Conservation (phyloP, 2,797 vertebrate genomes). For the Hozukius guyotensis region DNA sequence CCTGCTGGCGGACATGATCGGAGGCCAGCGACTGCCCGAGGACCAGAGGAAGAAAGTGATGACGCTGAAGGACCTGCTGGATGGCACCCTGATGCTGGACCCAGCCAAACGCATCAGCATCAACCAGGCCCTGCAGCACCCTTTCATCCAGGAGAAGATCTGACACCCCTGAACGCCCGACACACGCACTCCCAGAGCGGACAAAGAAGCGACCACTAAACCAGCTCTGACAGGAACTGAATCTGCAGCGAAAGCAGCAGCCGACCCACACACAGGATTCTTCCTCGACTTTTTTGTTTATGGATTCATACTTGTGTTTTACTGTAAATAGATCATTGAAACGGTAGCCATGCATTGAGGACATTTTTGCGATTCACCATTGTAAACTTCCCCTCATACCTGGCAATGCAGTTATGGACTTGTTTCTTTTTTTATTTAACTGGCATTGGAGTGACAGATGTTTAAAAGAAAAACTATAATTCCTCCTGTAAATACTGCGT, state of each 20-base stretch:
- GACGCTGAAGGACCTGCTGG: conserved; percentile 98
- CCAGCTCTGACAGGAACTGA: conserved; percentile 51
- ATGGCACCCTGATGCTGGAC: conserved; percentile 98
- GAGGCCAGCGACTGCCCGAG: conserved; percentile 97
- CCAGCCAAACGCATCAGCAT: conserved; percentile 99
- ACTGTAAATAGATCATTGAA: conserved; percentile 82
- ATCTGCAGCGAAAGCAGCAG: conserved; percentile 60
- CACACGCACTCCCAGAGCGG: conserved; percentile 45
- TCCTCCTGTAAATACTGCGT: conserved; percentile 76
- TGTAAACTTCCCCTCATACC: conserved; percentile 50
- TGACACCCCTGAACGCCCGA: conserved; percentile 71
- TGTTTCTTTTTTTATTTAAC: conserved; percentile 67
- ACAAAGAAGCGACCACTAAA: conserved; percentile 61
- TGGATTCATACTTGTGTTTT: conserved; percentile 69
- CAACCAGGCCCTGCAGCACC: conserved; percentile 99
- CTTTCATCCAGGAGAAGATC: conserved; percentile 99
- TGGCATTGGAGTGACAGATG: conserved; percentile 63
- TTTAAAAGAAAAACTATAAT: conserved; percentile 63
- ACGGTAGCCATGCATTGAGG: conserved; percentile 64
- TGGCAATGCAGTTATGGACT: conserved; percentile 54
- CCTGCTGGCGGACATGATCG: conserved; percentile 95
- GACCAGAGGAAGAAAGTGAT: conserved; percentile 99
- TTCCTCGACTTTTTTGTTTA: conserved; percentile 59
- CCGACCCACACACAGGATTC: conserved; percentile 58
- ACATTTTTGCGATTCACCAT: conserved; percentile 39